Percentiles rank a stretch among this genome's conserved stretches.
Conservation (phyloP, 2,113 vertebrate genomes). For the Hoplias malabaricus region DNA sequence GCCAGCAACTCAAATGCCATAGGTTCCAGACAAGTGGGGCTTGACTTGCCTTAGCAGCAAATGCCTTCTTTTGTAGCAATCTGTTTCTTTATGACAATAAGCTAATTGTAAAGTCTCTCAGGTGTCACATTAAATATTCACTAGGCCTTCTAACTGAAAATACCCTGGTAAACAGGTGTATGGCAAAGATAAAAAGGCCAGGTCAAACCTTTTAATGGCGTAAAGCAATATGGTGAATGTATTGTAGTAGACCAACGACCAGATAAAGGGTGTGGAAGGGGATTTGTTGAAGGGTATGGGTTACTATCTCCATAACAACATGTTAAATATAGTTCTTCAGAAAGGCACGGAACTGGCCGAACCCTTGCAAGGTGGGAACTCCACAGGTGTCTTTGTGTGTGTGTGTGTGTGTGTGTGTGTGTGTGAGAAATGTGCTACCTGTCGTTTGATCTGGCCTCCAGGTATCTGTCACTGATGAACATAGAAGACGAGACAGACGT, state of each 20-base stretch:
- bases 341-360: background rate
- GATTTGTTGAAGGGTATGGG: background rate
- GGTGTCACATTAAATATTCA: conserved; percentile 65
- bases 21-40: background rate
- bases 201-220: conserved; percentile 46
- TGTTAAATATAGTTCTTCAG: conserved; percentile 15
- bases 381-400: conserved; percentile 16
- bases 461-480: conserved; percentile 75
- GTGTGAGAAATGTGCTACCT: conserved; percentile 67
- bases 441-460: conserved; percentile 74
- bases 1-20: background rate
- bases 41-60: conserved; percentile 1
- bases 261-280: conserved; percentile 20
- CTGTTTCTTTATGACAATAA: conserved; percentile 51
- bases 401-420: conserved; percentile 6
- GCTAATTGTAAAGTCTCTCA: conserved; percentile 46
- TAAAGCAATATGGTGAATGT: conserved; percentile 7
- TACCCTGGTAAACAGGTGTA: conserved; percentile 63
- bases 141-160: conserved; percentile 59
- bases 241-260: background rate
- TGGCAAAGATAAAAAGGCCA: conserved; percentile 49
- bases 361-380: conserved; percentile 30
- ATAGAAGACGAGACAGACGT: conserved; percentile 89
- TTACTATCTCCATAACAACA: background rate
- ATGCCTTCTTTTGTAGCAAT: conserved; percentile 43